Evolutionary conservation across 2,797 vertebrate species (phyloP).

Genomic region (Hybognathus amarus): DNA sequence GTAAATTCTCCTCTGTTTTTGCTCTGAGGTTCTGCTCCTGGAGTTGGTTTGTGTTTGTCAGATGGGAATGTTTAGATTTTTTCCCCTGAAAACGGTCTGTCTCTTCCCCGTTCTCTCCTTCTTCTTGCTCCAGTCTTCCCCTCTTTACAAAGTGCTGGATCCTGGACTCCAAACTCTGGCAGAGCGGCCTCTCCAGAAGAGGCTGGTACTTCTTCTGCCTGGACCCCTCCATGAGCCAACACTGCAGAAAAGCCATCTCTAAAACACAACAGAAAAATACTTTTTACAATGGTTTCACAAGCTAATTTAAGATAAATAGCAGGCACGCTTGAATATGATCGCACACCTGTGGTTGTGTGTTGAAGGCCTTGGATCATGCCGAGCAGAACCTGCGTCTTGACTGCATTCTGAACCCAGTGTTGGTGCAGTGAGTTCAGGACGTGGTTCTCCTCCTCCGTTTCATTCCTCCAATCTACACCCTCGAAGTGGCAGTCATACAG

Average conservation of each 20-base stretch:
- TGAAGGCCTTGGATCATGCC: conserved; percentile 86
- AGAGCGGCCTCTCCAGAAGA: conserved; percentile 86
- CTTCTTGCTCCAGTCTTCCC: conserved; percentile 78
- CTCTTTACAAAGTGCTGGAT: conserved; percentile 89
- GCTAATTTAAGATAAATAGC: not conserved
- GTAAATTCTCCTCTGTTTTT: not conserved
- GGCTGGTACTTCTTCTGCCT: conserved; percentile 85
- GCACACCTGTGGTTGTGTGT: conserved; percentile 59
- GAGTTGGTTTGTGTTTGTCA: conserved; percentile 1
- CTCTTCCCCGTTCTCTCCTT: conserved; percentile 72
- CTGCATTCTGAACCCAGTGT: conserved; percentile 86
- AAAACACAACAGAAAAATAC: not conserved
- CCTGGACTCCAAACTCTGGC: conserved; percentile 90
- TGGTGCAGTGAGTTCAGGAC: conserved; percentile 80
- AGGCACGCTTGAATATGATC: not conserved
- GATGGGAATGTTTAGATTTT: conserved; percentile 72
- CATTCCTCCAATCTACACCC: conserved; percentile 82
- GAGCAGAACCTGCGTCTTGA: conserved; percentile 84
- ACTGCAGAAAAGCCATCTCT: conserved; percentile 61
- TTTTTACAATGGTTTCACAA: not conserved
- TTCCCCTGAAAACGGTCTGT: conserved; percentile 72
- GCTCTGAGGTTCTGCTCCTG: conserved; percentile 7
- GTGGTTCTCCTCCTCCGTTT: conserved; percentile 81
- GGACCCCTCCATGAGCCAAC: conserved; percentile 86
- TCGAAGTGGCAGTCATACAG: conserved; percentile 89